Evolutionary conservation across 2,113 vertebrate species (phyloP).

Genomic region (Phaethon lepturus): DNA sequence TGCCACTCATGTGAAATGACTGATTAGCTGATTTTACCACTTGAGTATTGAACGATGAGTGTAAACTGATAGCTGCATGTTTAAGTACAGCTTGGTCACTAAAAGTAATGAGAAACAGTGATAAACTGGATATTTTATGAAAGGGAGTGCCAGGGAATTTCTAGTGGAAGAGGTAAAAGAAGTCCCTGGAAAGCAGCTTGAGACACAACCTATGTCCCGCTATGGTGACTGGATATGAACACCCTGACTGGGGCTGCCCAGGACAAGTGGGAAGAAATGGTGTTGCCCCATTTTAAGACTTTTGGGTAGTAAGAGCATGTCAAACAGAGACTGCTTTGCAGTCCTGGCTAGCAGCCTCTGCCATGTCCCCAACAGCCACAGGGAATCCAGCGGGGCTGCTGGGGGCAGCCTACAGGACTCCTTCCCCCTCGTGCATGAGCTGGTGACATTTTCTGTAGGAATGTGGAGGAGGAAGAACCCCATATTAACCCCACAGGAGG

Average conservation of each 20-base stretch:
- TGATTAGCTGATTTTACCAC: background rate
- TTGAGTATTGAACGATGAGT: background rate
- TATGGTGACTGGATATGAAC: background rate
- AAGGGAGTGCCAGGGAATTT: background rate
- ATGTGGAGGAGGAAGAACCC: background rate
- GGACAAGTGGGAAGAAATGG: background rate
- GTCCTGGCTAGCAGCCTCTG: background rate
- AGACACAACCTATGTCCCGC: background rate
- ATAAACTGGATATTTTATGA: background rate
- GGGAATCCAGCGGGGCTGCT: background rate
- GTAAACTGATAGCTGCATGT: background rate
- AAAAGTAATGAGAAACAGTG: background rate
- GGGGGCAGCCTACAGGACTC: background rate
- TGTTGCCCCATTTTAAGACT: background rate
- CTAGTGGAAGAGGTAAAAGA: background rate
- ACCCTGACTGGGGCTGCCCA: background rate
- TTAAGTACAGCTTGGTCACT: background rate
- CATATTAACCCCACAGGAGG: background rate
- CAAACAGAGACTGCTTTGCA: background rate
- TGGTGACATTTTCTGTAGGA: background rate
- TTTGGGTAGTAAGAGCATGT: background rate
- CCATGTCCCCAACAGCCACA: background rate
- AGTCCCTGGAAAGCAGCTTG: background rate
- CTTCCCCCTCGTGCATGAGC: background rate
- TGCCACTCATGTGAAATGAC: background rate